Base-by-base conservation (phyloP, 1,140 invertebrate genomes). In the Rhopalosiphum padi region DNA sequence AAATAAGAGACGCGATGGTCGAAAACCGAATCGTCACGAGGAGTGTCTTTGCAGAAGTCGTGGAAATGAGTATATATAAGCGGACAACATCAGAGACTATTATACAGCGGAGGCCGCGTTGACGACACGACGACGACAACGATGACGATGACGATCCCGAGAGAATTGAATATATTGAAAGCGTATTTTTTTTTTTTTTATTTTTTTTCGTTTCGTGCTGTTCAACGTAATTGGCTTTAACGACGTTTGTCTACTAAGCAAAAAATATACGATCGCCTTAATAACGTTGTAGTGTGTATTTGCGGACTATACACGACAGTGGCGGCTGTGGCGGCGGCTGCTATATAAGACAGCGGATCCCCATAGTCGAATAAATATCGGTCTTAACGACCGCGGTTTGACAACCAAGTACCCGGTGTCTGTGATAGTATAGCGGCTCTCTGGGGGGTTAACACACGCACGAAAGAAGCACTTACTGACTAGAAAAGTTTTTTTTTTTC, bases 331-430 rank as follows among this genome's bases (percentile, higher is more conserved):
- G 46, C 7, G 21, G 46, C n/a, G 48, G 46, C 9, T n/a, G 15
- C 35, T 87, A 51, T 87, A 87, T 43, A 55, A 51, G 51, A 55
- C 87, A 53, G 87, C 82, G 82, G 77, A 85, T 83, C 91, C 91
- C 91, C 91, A 53, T 41, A 85, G 91, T 85, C 91, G 48, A 83
- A 92, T 92, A 92, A 92, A 92, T 92, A 92, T 92, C 48, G 48
- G 35, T 30, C 77, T 83, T 92, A 92, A 92, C 91, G 82, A 92
- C 91, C 91, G 46, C 91, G 77, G 77, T 92, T 92, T 92, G 77
- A 92, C 77, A 92, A 92, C 68, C 91, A 22, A 92, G 90, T 91
- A 60, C 89, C 53, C 60, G 90, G 68, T 91, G 15, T 48, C 30
- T 30, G 30, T 30, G 41, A 68, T 68, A 37, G 68, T 89, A 82